phyloP scores from a whole-genome alignment of 2,797 vertebrate species.

The Pitangus sulphuratus region DNA sequence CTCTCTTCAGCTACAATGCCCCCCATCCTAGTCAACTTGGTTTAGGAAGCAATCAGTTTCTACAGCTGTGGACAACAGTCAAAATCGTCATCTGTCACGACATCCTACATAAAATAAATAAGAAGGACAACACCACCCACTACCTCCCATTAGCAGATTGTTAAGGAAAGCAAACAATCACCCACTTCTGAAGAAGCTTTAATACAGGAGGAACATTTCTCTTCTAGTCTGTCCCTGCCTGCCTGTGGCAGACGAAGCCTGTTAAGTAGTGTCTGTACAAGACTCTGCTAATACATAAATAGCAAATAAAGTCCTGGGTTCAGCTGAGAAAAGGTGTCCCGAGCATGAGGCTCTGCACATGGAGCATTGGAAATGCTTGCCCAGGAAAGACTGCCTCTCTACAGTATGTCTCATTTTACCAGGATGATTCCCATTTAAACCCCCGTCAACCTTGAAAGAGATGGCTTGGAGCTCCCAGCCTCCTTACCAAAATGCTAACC shows the following conservation, averaged over 20 bases:
- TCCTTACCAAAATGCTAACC: neutral
- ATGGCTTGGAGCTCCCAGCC: neutral
- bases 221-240: neutral
- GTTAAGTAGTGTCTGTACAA: neutral
- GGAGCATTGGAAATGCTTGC: neutral
- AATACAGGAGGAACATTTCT: neutral
- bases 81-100: slow-evolving; percentile 4
- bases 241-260: neutral
- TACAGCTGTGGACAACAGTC: neutral
- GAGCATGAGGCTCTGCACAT: neutral
- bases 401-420: neutral
- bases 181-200: slow-evolving; percentile 1
- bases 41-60: neutral
- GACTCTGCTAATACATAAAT: neutral
- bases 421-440: neutral
- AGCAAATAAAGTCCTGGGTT: neutral
- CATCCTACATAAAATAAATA: slow-evolving; percentile 1
- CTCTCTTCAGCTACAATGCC: neutral
- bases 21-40: neutral
- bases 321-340: neutral
- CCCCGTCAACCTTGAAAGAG: neutral
- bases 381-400: neutral
- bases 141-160: slow-evolving; percentile 1
- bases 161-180: slow-evolving; percentile 36
- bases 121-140: slow-evolving; percentile 13